A percentile compares a stretch with the other conserved stretches of the same genome.
These are phyloP conservation scores for Stegodyphus dumicola DNA, from an alignment of 1,140 invertebrate genomes.

Conservation along the genomic window DNA sequence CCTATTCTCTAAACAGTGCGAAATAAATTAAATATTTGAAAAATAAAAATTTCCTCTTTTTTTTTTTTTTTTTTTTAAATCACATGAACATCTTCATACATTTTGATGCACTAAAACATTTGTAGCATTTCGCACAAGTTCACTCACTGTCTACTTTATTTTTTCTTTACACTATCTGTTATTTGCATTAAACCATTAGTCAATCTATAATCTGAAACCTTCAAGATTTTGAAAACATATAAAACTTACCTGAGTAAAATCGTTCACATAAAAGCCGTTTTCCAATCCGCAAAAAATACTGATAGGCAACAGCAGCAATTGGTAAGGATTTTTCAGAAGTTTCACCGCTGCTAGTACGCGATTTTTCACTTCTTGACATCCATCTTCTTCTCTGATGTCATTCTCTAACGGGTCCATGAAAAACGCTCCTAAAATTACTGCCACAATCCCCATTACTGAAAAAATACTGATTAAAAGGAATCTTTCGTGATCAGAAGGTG, in stretches of 20 bases:
- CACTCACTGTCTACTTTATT: too few relatives aligned
- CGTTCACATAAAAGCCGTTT: slow-evolving; percentile 93
- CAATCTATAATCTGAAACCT: too few relatives aligned
- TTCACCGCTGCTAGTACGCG: slow-evolving; percentile 87
- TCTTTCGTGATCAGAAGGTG: slow-evolving; percentile 77
- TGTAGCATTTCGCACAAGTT: too few relatives aligned
- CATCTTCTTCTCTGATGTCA: slow-evolving; percentile 70
- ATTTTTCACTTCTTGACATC: slow-evolving; percentile 75
- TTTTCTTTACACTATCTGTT: too few relatives aligned
- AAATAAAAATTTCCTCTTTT: too few relatives aligned
- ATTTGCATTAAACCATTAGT: too few relatives aligned
- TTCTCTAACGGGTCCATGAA: slow-evolving; percentile 82
- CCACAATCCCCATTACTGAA: slow-evolving; percentile 78
- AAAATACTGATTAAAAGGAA: slow-evolving; percentile 80
- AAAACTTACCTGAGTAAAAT: slow-evolving; percentile 86
- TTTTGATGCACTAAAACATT: too few relatives aligned
- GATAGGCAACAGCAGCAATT: slow-evolving; percentile 92
- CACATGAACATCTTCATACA: too few relatives aligned
- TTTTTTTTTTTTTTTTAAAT: too few relatives aligned
- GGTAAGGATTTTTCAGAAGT: slow-evolving; percentile 85
- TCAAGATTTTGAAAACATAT: too few relatives aligned
- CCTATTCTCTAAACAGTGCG: too few relatives aligned
- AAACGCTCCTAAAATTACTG: slow-evolving; percentile 83
- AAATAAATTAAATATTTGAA: too few relatives aligned
- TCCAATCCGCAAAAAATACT: slow-evolving; percentile 97